Base-by-base conservation (phyloP, 2,797 vertebrate species). In the Clarias laeviceps region DNA sequence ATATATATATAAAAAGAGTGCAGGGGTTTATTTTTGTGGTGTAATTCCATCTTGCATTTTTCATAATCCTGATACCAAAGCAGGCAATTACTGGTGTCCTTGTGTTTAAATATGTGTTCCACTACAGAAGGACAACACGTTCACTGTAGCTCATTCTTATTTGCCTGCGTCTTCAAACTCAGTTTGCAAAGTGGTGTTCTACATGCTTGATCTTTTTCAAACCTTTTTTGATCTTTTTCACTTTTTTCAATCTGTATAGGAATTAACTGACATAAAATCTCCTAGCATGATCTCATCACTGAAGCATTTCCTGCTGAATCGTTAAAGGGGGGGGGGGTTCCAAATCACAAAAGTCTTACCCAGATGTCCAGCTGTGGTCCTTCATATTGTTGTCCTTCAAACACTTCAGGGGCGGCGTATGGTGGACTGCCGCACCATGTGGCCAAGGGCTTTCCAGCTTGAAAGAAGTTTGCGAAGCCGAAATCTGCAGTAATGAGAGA, bases 391-490 rank as follows among this genome's bases (percentile, higher is more conserved):
- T 98, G 98, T 59, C 98, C 98, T 91, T 99, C 98, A 82, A 99
- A 99, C 70, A 99, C 98, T 89, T 99, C 98, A 0, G 98, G 98
- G 90, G 98, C 98, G 74, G 98, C 98, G 0, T 99, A 99, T 0
- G 98, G 98, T 22, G 98, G 98, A 91, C 98, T 99, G 85, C 98
- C 98, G 54, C 98, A 99, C 98, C 98, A 99, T 0, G 98, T 99
- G 1, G 96, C 96, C 91, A 99, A 93, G 80, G 97, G 97, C 92
- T 98, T 96, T 29, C 98, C 98, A 0, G 94, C 96, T 94, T 97
- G 96, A 92, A 98, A 99, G 95, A 99, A 99, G 93, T 99, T 99
- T 85, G 97, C 98, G 90, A 99, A 99, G 87, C 98, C 98, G 92
- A 99, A 99, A 95, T 99, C 98, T 99, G 92, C 82, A 91, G 61